phyloP scores from a whole-genome alignment of 2,888 invertebrate species.

The Chrysolina oricalcia region DNA sequence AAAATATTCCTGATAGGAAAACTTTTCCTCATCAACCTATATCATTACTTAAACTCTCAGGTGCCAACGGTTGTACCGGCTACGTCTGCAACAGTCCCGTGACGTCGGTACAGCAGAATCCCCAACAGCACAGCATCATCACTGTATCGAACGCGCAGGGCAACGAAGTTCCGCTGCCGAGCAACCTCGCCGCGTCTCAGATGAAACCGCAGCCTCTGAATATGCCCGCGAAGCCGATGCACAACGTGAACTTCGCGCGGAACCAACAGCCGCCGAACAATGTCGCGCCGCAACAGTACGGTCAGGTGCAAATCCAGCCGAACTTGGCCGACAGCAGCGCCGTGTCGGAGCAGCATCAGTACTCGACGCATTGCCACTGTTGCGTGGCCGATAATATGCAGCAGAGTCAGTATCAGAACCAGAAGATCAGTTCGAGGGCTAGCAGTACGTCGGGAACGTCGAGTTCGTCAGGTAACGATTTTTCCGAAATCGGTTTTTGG shows the following conservation, averaged over 20 bases:
- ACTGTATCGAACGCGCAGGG: constrained; percentile 62
- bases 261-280: constrained; percentile 57
- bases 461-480: constrained; percentile 72
- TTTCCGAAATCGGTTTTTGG: background rate
- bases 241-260: constrained; percentile 60
- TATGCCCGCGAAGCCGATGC: constrained; percentile 60
- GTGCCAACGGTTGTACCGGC: constrained; percentile 64
- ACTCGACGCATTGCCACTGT: constrained; percentile 74
- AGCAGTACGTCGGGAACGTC: constrained; percentile 74
- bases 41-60: constrained; percentile 45
- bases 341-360: constrained; percentile 55
- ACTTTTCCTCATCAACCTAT: too few relatives aligned
- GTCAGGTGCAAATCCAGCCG: constrained; percentile 51
- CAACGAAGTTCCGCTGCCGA: constrained; percentile 70
- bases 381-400: constrained; percentile 73
- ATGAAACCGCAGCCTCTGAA: constrained; percentile 61
- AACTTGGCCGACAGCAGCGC: constrained; percentile 65
- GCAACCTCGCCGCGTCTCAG: constrained; percentile 66
- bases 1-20: too few relatives aligned
- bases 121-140: constrained; percentile 60
- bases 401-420: constrained; percentile 62
- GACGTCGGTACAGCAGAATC: constrained; percentile 58
- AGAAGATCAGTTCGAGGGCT: constrained; percentile 67
- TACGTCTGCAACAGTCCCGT: constrained; percentile 67
- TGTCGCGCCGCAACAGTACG: constrained; percentile 53